These are phyloP conservation scores for Poecilia gillii DNA, from an alignment of 2,797 vertebrate species.

Conservation along the genomic window DNA sequence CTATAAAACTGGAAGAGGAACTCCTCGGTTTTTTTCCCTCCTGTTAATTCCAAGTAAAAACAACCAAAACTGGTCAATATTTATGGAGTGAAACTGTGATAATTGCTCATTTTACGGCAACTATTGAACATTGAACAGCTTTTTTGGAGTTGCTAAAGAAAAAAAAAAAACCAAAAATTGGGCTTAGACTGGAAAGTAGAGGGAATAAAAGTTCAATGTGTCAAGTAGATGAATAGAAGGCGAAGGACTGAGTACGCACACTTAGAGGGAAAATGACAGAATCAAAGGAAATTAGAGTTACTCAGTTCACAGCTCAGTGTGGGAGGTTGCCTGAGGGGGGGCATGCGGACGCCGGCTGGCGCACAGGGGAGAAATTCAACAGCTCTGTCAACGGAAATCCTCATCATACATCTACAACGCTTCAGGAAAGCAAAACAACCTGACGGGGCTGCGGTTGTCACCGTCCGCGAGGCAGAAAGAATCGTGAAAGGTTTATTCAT, in stretches of 20 bases:
- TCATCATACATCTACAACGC: slow-evolving; percentile 59
- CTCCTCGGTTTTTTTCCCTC: slow-evolving; percentile 43
- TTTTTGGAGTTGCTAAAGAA: slow-evolving; percentile 28
- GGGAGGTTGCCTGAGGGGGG: slow-evolving; percentile 62
- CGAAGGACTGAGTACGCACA: slow-evolving; percentile 16
- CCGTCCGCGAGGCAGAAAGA: slow-evolving; percentile 30
- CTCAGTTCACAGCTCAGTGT: slow-evolving; percentile 43
- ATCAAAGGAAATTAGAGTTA: slow-evolving; percentile 47
- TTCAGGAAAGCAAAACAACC: slow-evolving; percentile 70
- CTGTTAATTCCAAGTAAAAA: not conserved
- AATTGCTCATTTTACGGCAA: slow-evolving; percentile 49
- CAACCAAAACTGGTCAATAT: not conserved
- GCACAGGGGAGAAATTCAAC: slow-evolving; percentile 65
- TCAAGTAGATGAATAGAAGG: slow-evolving; percentile 35
- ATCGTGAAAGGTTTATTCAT: slow-evolving; percentile 49
- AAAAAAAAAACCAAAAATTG: slow-evolving; percentile 11
- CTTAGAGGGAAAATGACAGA: slow-evolving; percentile 32
- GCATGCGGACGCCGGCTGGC: slow-evolving; percentile 1
- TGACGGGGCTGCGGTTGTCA: slow-evolving; percentile 19
- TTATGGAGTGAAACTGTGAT: slow-evolving; percentile 50
- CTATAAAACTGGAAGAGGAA: slow-evolving; percentile 27
- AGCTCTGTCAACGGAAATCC: slow-evolving; percentile 66
- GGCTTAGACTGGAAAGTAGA: slow-evolving; percentile 33
- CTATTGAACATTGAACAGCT: slow-evolving; percentile 32
- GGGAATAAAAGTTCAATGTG: slow-evolving; percentile 44